Evolutionary conservation across 1,140 invertebrate species (phyloP).

Genomic region (Ceratina calcarata): DNA sequence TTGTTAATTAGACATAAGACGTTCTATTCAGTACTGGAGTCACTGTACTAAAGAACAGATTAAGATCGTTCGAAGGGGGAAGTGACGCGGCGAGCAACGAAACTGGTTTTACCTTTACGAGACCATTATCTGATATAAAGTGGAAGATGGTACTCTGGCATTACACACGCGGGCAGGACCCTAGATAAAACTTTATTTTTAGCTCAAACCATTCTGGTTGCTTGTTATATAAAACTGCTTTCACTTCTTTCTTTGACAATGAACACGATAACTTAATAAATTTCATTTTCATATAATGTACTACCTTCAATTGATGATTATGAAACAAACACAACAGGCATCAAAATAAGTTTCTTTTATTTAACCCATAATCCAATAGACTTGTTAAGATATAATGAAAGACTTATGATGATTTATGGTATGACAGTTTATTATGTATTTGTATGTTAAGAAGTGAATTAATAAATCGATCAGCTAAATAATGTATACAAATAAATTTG

Average conservation of each 20-base stretch:
- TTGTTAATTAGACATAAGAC: background rate
- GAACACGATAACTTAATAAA: background rate
- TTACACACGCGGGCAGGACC: background rate
- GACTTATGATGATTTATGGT: too few species aligned
- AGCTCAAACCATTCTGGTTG: background rate
- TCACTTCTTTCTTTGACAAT: background rate
- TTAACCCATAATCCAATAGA: too few species aligned
- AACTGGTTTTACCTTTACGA: conserved; percentile 9
- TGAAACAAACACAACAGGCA: too few species aligned
- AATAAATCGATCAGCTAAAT: too few species aligned
- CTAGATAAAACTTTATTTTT: conserved; percentile 17
- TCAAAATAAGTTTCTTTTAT: too few species aligned
- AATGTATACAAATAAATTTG: too few species aligned
- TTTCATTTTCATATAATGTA: background rate
- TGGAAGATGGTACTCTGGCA: background rate
- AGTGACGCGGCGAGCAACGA: background rate
- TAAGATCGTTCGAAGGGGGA: background rate
- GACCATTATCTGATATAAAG: background rate
- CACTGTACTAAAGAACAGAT: conserved; percentile 8
- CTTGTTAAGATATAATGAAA: too few species aligned
- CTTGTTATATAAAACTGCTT: background rate
- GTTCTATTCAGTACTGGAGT: too few species aligned
- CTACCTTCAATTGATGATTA: background rate
- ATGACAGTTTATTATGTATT: too few species aligned
- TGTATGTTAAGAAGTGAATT: too few species aligned